Evolutionary conservation across 1,140 invertebrate genomes (phyloP), one percentile per base, ranked within the genome.

Genomic region (Lordiphosa stackelbergi): DNA sequence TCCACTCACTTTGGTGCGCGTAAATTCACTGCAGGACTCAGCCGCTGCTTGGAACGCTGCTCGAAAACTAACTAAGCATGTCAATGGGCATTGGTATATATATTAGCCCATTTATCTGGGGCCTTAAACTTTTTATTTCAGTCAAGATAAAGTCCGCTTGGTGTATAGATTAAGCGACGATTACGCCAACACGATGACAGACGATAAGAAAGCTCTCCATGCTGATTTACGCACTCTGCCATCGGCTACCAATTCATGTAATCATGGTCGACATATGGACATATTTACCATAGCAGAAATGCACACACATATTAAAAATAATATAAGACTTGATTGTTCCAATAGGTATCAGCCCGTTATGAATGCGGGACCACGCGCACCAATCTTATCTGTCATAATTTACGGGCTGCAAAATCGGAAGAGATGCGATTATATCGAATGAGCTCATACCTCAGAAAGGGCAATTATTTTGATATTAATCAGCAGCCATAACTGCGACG

Each of bases 111-210:
- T 47, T 83, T 77, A 81, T 81, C 77, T 83, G 11, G 48, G 56
- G 45, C 59, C 60, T 73, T 63, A 65, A 65, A 61, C 37, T 49
- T 77, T 81, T 83, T 77, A 83, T 81, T 84, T 69, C 10, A 60
- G 45, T 34, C 77, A 52, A 77, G 77, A 81, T 83, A 77, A 66
- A 48, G 64, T 40, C 13, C 36, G 53, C 51, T 55, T 16, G 38
- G 51, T 31, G 51, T 54, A 66, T 68, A 81, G 71, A 83, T 81
- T 75, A 75, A 41, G 19, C 53, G 34, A 40, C 41, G 56, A 74
- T 75, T 66, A 62, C 53, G 36, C 45, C 43, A 46, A 64, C 45
- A 51, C 35, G n/a, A 34, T 13, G 5, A 11, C 28, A 31, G 28
- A 31, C 22, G 72, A 79, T 81, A 81, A 63, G 54, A 35, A 22